Evolutionary conservation across 35 echinoderm and acorn worm species (phyloP).

Genomic region (Diadema setosum): DNA sequence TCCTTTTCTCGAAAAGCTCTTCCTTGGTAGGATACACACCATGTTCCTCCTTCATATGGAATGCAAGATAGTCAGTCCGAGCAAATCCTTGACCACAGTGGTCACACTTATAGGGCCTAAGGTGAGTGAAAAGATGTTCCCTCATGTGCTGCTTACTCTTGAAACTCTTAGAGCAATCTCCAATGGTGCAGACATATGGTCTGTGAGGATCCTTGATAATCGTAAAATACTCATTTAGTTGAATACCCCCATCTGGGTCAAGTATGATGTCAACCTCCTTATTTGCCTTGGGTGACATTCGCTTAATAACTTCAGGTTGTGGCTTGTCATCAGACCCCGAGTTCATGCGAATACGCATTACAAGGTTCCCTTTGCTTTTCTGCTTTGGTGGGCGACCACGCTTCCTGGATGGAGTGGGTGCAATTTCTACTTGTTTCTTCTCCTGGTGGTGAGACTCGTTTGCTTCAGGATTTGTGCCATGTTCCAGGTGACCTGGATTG

Average conservation of each 20-base stretch:
- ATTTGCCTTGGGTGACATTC: not conserved
- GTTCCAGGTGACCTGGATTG: constrained; percentile 5
- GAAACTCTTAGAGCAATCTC: constrained; percentile 71
- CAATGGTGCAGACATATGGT: constrained; percentile 66
- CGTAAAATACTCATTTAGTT: constrained; percentile 5
- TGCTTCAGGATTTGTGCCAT: not conserved
- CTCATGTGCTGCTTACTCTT: constrained; percentile 98
- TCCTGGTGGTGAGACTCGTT: not conserved
- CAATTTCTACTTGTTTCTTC: not conserved
- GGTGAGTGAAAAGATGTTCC: constrained; percentile 97
- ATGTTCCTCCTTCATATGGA: constrained; percentile 92
- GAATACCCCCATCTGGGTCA: constrained; percentile 27
- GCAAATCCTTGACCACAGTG: constrained; percentile 74
- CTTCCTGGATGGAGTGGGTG: constrained; percentile 2
- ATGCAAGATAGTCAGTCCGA: constrained; percentile 90
- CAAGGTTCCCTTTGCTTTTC: not conserved
- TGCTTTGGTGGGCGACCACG: constrained; percentile 23
- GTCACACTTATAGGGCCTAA: constrained; percentile 94
- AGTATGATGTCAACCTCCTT: not conserved
- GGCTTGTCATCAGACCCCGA: not conserved
- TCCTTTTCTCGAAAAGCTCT: constrained; percentile 86
- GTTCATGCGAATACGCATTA: not conserved
- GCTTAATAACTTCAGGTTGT: not conserved
- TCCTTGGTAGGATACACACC: constrained; percentile 70
- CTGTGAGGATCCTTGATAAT: constrained; percentile 1